These are phyloP conservation scores for Calycopis cecrops DNA, from an alignment of 1,140 invertebrate species.

Conservation along the genomic window DNA sequence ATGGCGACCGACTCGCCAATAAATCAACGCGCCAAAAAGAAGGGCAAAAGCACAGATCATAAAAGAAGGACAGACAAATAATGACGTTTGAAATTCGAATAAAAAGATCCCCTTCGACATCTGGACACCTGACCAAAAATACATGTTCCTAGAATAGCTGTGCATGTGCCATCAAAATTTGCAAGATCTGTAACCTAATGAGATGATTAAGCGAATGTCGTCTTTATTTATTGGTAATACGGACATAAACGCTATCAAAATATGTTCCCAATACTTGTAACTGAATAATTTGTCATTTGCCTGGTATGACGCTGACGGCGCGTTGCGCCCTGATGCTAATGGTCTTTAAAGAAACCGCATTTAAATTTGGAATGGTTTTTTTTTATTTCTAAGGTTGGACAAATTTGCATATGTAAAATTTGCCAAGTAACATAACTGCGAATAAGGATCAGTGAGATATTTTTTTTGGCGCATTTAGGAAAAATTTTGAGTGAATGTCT, in stretches of 20 bases:
- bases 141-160: conserved; percentile 70
- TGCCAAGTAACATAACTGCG: no score
- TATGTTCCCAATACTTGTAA: conserved; percentile 36
- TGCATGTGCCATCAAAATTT: conserved; percentile 62
- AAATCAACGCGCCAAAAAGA: conserved; percentile 4
- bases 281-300: conserved; percentile 63
- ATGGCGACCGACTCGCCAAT: neutral
- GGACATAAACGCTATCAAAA: conserved; percentile 11
- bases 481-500: no score
- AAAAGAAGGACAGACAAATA: conserved; percentile 15
- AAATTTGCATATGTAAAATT: no score
- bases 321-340: conserved; percentile 56
- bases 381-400: no score
- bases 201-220: conserved; percentile 16
- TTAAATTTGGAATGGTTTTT: neutral
- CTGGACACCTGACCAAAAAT: conserved; percentile 66
- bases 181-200: conserved; percentile 17
- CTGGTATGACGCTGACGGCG: conserved; percentile 50
- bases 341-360: conserved; percentile 37
- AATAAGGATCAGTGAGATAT: no score
- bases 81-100: conserved; percentile 13
- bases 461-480: no score
- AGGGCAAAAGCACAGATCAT: neutral
- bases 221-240: conserved; percentile 17
- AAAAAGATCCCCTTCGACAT: conserved; percentile 44